A percentile compares a stretch with the other conserved stretches of the same genome.
Conservation (phyloP, 2,113 vertebrate species). For the Callaeas wilsoni region DNA sequence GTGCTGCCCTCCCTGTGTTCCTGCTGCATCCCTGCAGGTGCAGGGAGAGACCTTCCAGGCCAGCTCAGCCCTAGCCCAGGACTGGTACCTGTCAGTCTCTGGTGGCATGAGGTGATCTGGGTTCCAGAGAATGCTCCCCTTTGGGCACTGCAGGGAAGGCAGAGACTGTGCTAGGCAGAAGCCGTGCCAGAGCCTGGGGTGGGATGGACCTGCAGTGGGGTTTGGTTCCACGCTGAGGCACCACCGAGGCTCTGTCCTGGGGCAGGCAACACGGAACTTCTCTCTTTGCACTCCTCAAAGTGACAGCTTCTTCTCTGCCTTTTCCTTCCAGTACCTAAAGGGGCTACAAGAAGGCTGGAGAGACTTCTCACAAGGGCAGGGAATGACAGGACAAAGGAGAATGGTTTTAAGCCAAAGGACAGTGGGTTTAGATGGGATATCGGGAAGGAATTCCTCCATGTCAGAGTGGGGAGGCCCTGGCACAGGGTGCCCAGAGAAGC, state of each 20-base stretch:
- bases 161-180: not conserved
- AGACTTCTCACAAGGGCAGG: not conserved
- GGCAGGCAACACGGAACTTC: not conserved
- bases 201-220: not conserved
- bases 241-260: accelerated
- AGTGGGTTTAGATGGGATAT: not conserved
- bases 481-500: not conserved
- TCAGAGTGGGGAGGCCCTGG: not conserved
- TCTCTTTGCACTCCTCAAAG: not conserved
- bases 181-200: not conserved
- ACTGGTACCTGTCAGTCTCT: not conserved
- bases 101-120: not conserved
- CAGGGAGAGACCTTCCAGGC: not conserved
- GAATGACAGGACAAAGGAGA: not conserved
- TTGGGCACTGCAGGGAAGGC: not conserved
- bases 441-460: not conserved
- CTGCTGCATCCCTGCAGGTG: not conserved
- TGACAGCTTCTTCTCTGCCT: not conserved
- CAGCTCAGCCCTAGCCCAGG: not conserved
- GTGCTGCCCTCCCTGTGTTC: not conserved
- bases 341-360: not conserved
- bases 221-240: accelerated
- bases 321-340: not conserved
- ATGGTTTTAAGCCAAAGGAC: not conserved
- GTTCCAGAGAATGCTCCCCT: not conserved